A percentile compares a stretch with the other conserved stretches of the same genome.
phyloP scores from a whole-genome alignment of 2,113 vertebrate genomes.

The Platysternon megacephalum region DNA sequence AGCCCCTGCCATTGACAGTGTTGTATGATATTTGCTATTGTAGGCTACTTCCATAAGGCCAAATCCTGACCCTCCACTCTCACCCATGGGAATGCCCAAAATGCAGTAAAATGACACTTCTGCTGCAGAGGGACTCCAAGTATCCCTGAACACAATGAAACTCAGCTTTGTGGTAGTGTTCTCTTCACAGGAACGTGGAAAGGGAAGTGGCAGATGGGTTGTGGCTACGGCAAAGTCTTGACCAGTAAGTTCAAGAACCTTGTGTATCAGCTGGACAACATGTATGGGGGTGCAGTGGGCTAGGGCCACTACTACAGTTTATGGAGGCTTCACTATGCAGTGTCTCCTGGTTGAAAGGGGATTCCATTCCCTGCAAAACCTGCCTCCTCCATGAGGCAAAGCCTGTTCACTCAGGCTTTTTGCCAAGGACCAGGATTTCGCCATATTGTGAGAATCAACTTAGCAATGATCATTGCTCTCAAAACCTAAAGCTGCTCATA shows the following conservation, averaged over 20 bases:
- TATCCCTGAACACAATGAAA: not conserved
- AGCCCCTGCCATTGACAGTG: not conserved
- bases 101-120: conserved; percentile 4
- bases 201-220: not conserved
- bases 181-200: not conserved
- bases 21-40: not conserved
- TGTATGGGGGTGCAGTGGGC: not conserved
- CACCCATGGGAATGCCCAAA: not conserved
- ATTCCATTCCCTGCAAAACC: not conserved
- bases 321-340: not conserved
- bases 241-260: not conserved
- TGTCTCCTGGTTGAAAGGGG: not conserved
- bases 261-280: not conserved
- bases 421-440: conserved; percentile 66
- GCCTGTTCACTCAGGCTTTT: conserved; percentile 52
- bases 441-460: conserved; percentile 62
- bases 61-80: not conserved
- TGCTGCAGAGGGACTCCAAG: not conserved
- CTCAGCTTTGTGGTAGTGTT: not conserved
- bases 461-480: conserved; percentile 53
- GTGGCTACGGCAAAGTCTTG: not conserved
- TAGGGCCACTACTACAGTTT: not conserved
- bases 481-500: conserved; percentile 70
- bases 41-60: not conserved
- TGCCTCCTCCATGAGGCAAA: conserved; percentile 1